Base-by-base conservation (phyloP, 2,113 vertebrate species). In the Aspidoscelis tigris region DNA sequence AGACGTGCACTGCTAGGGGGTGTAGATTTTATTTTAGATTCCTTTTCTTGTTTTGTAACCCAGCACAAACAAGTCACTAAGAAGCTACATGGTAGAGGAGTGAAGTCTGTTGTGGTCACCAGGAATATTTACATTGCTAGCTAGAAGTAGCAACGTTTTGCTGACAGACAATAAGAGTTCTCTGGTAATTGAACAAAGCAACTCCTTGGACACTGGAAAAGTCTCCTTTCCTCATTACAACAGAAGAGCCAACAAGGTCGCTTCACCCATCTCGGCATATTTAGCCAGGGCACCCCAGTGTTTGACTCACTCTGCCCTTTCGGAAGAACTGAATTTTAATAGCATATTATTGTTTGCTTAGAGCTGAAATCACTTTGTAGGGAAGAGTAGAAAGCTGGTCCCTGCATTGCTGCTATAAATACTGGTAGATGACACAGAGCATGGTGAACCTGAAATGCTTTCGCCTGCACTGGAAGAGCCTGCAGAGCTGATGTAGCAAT, bases 391-490 rank as follows among this genome's bases (percentile, higher is more conserved):
- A 72, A 78, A 58, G 39, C 43, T 70, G 76, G 9, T 11, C 24
- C 24, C 20, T 53, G 39, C 22, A 78, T 16, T 39, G 75, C 50
- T 78, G 7, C 24, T 8, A 7, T 61, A 58, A 33, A 66, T 41
- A 41, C 4, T 14, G 39, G n/a, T 53, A 24, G 12, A 43, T 12
- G 10, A 41, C 33, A 43, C 26, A n/a, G 9, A 61, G 5, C 4
- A 43, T 1, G 8, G n/a, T 20, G 26, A 58, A 41, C 43, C 21
- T 41, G 5, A 0, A 0, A 69, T 20, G 9, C 9, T 58, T 9
- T 0, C 1, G 26, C 2, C 75, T 33, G 0, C 1, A 0, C 11
- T 0, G 2, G 0, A 0, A 14, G 0, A 55, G 64, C 16, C 3
- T 0, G 0, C 0, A 11, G 20, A 64, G 58, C 24, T n/a, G 43